Conservation (phyloP, 2,888 invertebrate genomes). For the Spialia ferax region DNA sequence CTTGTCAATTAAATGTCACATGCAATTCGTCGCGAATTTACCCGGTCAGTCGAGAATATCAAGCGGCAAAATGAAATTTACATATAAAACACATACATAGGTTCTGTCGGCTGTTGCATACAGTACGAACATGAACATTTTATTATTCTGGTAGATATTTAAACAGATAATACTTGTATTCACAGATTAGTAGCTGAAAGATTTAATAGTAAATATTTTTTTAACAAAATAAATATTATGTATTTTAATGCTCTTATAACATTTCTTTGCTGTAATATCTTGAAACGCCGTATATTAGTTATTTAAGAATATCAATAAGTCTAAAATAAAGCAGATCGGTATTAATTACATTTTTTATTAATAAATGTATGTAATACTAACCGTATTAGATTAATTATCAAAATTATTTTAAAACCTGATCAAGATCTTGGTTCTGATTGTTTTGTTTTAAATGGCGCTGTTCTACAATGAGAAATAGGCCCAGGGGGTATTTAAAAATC, state of each 20-base stretch:
- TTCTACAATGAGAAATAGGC: constrained; percentile 55
- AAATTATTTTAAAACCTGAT: neutral
- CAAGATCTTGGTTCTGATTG: constrained; percentile 47
- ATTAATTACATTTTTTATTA: no score
- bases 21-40: constrained; percentile 77
- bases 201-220: no score
- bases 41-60: constrained; percentile 75
- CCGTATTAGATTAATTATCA: neutral
- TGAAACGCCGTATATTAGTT: no score
- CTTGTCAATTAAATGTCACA: constrained; percentile 82
- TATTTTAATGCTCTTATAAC: no score
- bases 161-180: constrained; percentile 20
- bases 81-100: constrained; percentile 74
- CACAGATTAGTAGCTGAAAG: neutral
- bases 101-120: constrained; percentile 44
- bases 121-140: constrained; percentile 29
- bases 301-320: no score
- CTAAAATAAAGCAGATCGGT: no score
- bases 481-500: constrained; percentile 71
- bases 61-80: constrained; percentile 78
- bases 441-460: constrained; percentile 44
- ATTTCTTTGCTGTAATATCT: no score
- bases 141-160: constrained; percentile 16
- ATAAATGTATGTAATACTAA: no score
- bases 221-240: no score